phyloP scores from a whole-genome alignment of 2,113 vertebrate genomes.

The Xiphophorus hellerii region DNA sequence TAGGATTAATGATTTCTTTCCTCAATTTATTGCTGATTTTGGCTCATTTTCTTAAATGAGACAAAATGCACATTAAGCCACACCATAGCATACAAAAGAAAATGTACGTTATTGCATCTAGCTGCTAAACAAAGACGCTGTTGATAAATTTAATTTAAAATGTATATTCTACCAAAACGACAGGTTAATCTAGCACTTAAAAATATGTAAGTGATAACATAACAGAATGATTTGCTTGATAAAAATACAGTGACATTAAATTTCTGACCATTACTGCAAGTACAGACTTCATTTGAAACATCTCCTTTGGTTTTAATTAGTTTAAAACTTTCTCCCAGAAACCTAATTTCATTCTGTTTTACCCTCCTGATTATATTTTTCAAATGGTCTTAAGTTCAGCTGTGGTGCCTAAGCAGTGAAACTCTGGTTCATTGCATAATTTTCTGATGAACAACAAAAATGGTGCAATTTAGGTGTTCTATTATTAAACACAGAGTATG shows the following conservation, averaged over 20 bases:
- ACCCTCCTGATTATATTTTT: slow-evolving; percentile 21
- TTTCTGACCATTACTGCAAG: neutral
- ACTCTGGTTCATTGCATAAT: slow-evolving; percentile 19
- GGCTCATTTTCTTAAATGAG: slow-evolving; percentile 15
- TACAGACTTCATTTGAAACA: neutral
- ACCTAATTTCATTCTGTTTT: slow-evolving; percentile 22
- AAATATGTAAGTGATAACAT: neutral
- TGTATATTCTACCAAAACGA: neutral
- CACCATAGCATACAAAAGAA: slow-evolving; percentile 2
- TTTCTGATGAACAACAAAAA: slow-evolving; percentile 10
- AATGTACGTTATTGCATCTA: neutral
- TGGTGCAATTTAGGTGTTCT: neutral
- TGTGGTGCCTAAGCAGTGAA: slow-evolving; percentile 25
- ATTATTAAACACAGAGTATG: neutral
- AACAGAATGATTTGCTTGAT: neutral
- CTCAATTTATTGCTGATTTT: slow-evolving; percentile 10
- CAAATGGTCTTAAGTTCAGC: neutral
- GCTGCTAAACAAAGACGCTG: neutral
- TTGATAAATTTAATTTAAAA: neutral
- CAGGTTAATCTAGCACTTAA: neutral
- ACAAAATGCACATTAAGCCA: slow-evolving; percentile 14
- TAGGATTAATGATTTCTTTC: slow-evolving; percentile 28
- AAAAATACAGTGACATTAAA: neutral
- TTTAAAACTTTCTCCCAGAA: slow-evolving; percentile 29
- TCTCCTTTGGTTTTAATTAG: slow-evolving; percentile 51